phyloP scores from a whole-genome alignment of 2,797 vertebrate species.

The Xyrichtys novacula region DNA sequence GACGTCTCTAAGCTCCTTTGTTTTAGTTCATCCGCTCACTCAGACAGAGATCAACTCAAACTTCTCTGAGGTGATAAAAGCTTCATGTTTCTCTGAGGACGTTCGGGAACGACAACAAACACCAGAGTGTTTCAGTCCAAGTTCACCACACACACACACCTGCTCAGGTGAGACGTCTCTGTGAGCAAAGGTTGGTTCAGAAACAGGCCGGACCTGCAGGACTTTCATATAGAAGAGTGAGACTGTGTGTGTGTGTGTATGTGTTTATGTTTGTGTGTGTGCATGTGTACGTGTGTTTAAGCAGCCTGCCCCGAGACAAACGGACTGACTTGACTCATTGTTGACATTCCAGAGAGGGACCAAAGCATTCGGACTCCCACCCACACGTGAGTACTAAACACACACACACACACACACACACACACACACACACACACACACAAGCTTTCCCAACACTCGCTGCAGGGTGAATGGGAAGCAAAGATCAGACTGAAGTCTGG shows the following conservation, averaged over 20 bases:
- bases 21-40: too few species aligned
- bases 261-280: not conserved
- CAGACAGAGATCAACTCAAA: too few species aligned
- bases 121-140: not conserved
- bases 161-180: not conserved
- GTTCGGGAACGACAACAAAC: not conserved
- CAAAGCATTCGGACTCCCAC: slow-evolving; percentile 33
- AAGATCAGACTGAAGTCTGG: not conserved
- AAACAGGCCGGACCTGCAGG: slow-evolving; percentile 30
- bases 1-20: too few species aligned
- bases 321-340: slow-evolving; percentile 27
- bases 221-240: not conserved
- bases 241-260: not conserved
- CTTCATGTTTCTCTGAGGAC: not conserved
- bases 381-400: not conserved
- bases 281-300: not conserved
- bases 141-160: not conserved
- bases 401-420: slow-evolving; percentile 1
- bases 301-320: not conserved
- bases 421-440: slow-evolving; percentile 10
- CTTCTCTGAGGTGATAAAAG: not conserved
- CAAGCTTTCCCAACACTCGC: not conserved
- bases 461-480: not conserved
- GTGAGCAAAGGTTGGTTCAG: not conserved
- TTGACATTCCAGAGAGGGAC: slow-evolving; percentile 58